A percentile compares a stretch with the other conserved stretches of the same genome.
Conservation (phyloP, 2,113 vertebrate genomes). For the Marcusenius ussheri region DNA sequence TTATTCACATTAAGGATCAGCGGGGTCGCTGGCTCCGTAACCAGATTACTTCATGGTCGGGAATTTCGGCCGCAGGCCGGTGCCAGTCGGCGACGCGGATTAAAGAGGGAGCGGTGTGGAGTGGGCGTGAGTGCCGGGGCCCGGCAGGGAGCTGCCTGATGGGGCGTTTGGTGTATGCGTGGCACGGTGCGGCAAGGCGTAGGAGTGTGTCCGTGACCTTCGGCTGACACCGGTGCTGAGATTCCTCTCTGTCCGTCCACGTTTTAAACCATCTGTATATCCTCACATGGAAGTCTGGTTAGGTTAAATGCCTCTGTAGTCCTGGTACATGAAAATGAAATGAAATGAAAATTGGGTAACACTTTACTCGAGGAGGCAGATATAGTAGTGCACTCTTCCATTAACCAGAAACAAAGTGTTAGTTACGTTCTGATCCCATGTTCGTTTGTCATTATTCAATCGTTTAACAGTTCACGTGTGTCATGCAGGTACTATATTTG, state of each 20-base stretch:
- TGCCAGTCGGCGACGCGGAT: not conserved
- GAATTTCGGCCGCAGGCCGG: not conserved
- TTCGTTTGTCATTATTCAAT: not conserved
- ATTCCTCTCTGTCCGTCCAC: too few relatives aligned
- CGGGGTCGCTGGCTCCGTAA: constrained; percentile 9
- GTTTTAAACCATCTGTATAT: not conserved
- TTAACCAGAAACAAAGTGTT: not conserved
- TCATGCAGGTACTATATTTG: not conserved
- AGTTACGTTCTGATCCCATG: not conserved
- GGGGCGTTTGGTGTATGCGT: not conserved
- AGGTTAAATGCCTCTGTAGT: not conserved
- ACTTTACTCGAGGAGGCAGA: not conserved
- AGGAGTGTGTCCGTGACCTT: not conserved
- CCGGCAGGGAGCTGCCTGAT: too few relatives aligned
- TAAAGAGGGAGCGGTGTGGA: not conserved
- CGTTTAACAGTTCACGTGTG: not conserved
- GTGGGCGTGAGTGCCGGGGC: not conserved
- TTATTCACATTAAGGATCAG: constrained; percentile 20
- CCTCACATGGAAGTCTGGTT: not conserved
- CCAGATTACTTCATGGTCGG: constrained; percentile 12
- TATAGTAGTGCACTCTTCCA: not conserved
- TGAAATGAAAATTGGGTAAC: not conserved
- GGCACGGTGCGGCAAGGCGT: not conserved
- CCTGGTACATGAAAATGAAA: not conserved
- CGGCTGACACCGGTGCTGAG: not conserved